Base-by-base conservation (phyloP, 2,797 vertebrate genomes). In the Somateria mollissima region DNA sequence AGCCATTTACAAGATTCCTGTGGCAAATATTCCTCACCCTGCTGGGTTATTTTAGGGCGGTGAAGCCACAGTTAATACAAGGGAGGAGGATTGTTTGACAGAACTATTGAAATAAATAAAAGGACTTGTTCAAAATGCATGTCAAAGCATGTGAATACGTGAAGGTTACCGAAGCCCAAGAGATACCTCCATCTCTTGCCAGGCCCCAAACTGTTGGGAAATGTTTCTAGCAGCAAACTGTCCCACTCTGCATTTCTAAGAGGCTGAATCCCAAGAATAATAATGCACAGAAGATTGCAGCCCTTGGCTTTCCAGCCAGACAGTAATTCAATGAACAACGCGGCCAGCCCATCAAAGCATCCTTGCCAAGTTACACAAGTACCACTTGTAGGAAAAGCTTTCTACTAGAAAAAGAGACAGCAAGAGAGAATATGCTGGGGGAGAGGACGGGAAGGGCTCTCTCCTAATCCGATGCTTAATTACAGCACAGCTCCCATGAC, bases 261-360 rank as follows among this genome's bases (percentile, higher is more conserved):
- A 96, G 96, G 90, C 84, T 87, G 90, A 93, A 96, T 94, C 93
- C 92, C 90, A 92, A 96, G 95, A 96, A 96, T 93, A 96, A 95
- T 75, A 95, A 97, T 81, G 94, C 94, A 81, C n/a, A 85, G 94
- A 95, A 95, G 94, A 97, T 81, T 90, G 89, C 95, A 96, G 95
- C 86, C 94, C 94, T 95, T 89, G 85, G 92, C 93, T 96, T 85
- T 94, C 27, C 90, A 94, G 89, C 84, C 89, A 97, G 92, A 89
- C 69, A 83, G 85, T 92, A 94, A 76, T 89, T 93, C 82, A 90
- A 69, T 70, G 73, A 83, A 82, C 82, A 80, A 95, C 80, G 70
- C 5, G 12, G 77, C 78, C 94, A 86, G 96, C 85, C 87, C 82
- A 84, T 78, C 78, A 84, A 89, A 90, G 73, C 83, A 69, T 19